Base-by-base conservation (phyloP, 1,140 invertebrate genomes). In the Drosophila kanapiae region DNA sequence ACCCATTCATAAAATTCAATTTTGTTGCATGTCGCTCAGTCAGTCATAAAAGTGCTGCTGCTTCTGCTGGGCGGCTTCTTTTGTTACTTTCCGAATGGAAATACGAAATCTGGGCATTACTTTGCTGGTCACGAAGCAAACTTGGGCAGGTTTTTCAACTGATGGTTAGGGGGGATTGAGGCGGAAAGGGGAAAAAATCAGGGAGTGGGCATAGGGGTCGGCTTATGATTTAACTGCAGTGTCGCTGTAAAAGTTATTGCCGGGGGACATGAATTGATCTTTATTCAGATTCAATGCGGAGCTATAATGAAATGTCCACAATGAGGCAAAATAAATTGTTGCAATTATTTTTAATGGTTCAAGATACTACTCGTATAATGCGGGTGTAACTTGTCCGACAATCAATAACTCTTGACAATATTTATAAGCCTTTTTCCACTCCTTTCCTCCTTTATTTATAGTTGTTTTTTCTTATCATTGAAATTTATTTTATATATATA, bases 1-100 rank as follows among this genome's bases (percentile, higher is more conserved):
- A 91, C 77, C 74, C 76, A 84, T 81, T 87, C 83, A 91, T 91
- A 91, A 91, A 91, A 91, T 85, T 91, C 84, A 91, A 91, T 91
- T 91, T 91, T 91, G 88, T 91, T 88, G 88, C 88, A 91, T 88
- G 88, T 88, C 54, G 69, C 69, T 60, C 69, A 72, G 69, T 42
- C 69, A 59, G 67, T 72, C 84, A 80, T 87, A 87, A 87, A 87
- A 88, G 72, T 84, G 47, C 84, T 70, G 67, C 78, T 71, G 71
- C 77, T 87, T 63, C 80, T 88, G 31, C 67, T 54, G 67, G 62
- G 69, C 79, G 83, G 72, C 77, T 87, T 67, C 84, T 88, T 87
- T 87, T 87, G 84, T 88, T 77, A 51, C 49, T 64, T 40, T 58
- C 37, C 49, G 78, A 87, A 78, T 77, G 75, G 75, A 78, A 84